Base-by-base conservation (phyloP, 2,113 vertebrate species). In the Strigops habroptila region DNA sequence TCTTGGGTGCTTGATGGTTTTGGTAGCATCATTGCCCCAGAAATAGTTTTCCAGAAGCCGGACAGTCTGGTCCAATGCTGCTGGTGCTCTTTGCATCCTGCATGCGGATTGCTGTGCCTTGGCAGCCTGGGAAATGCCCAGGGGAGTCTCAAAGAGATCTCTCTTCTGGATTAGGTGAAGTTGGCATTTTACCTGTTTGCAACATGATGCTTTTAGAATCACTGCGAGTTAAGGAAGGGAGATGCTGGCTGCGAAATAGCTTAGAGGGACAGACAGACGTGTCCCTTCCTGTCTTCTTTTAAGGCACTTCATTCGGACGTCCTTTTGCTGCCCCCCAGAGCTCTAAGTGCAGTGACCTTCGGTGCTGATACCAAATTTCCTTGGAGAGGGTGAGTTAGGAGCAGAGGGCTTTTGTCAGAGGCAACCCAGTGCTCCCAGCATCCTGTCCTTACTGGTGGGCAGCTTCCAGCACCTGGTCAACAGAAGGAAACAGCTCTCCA, bases 1-100 rank as follows among this genome's bases (percentile, higher is more conserved):
- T 18, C 39, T 67, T 21, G 53, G 49, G 9, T 55, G 12, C 25
- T 22, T 7, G 25, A 43, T 4, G 27, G 2, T 4, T 60, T 57
- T 23, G n/a, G 74, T 18, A 68, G 33, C 39, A 82, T 63, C 63
- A 21, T 63, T 35, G 53, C 28, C 21, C 31, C 71, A 74, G 28
- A 15, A 78, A 28, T 12, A 46, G 3, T 35, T 86, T 83, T 57
- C 57, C 79, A 73, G 48, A 18, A 46, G 75, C 31, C 5, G 4
- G 52, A 27, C 30, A 37, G 10, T 55, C 48, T 6, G 6, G 33
- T 48, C 13, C 0, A 0, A 19, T 7, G 52, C 12, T 18, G 4
- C 18, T 14, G 1, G n/a, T 7, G 59, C 35, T 22, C 31, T n/a
- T 35, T 6, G 4, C 5, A 23, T 17, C n/a, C 63, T 21, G 10